Conservation (phyloP, 2,797 vertebrate species). For the Clarias laeviceps region DNA sequence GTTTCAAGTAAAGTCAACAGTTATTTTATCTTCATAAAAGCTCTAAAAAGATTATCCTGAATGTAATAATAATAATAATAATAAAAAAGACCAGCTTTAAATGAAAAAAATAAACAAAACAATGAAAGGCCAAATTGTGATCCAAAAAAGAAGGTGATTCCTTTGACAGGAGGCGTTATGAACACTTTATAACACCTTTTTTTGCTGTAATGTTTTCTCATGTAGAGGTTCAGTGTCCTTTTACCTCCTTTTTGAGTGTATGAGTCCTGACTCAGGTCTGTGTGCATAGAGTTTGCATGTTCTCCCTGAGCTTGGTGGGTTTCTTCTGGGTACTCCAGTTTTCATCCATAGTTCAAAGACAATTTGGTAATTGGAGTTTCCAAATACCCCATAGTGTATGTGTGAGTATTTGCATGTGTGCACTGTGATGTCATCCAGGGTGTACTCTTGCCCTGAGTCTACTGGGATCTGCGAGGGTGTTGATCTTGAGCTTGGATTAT, state of each 20-base stretch:
- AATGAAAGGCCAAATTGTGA: constrained; percentile 68
- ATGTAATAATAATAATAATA: constrained; percentile 39
- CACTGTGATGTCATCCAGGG: no score
- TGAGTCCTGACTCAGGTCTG: background rate
- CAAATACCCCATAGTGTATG: no score
- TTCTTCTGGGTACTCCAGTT: no score
- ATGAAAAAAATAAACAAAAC: background rate
- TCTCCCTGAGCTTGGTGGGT: no score
- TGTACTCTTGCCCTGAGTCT: no score
- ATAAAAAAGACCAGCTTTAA: constrained; percentile 53
- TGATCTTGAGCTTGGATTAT: background rate
- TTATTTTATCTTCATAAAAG: background rate
- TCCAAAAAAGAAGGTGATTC: constrained; percentile 72
- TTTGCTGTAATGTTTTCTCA: background rate
- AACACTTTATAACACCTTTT: constrained; percentile 64
- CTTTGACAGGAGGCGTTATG: constrained; percentile 80
- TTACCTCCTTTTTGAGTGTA: no score
- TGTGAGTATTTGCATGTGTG: no score
- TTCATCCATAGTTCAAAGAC: no score
- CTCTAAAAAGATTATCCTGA: background rate
- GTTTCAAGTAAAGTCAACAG: background rate
- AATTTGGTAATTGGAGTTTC: no score
- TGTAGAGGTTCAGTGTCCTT: no score
- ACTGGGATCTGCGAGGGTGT: no score
- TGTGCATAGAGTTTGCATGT: no score